These are phyloP conservation scores for Apocrypta bakeri DNA, from an alignment of 1,140 invertebrate genomes.

Conservation along the genomic window DNA sequence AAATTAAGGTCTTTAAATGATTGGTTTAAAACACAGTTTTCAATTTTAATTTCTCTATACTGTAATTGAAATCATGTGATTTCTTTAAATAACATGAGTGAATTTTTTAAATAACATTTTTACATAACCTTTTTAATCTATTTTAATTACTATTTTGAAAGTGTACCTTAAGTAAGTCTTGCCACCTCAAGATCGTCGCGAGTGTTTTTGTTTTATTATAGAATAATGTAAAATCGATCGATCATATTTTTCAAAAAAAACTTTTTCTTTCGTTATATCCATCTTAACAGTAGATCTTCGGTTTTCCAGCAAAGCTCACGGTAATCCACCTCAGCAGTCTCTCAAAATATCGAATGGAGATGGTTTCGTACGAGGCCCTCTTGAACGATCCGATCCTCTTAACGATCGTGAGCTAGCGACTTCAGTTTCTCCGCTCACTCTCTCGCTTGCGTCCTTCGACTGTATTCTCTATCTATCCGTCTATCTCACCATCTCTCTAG, in stretches of 20 bases:
- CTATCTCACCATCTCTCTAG: not conserved
- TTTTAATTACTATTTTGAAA: too few relatives aligned
- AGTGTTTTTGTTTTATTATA: not conserved
- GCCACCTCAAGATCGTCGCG: slow-evolving; percentile 1
- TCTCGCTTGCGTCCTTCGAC: slow-evolving; percentile 13
- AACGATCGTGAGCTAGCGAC: slow-evolving; percentile 27
- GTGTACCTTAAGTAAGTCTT: too few relatives aligned
- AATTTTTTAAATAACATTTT: too few relatives aligned
- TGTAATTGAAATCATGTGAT: too few relatives aligned
- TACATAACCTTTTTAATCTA: too few relatives aligned
- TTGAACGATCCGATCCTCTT: slow-evolving; percentile 50
- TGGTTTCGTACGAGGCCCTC: slow-evolving; percentile 46
- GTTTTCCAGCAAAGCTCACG: not conserved
- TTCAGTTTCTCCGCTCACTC: not conserved
- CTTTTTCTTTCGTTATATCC: not conserved
- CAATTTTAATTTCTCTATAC: too few relatives aligned
- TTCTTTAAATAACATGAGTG: too few relatives aligned
- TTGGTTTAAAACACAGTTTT: too few relatives aligned
- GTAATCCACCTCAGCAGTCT: slow-evolving; percentile 19
- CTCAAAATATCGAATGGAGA: slow-evolving; percentile 47
- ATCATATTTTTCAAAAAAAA: not conserved
- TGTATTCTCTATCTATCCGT: slow-evolving; percentile 15
- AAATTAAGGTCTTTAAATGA: too few relatives aligned
- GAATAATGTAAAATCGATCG: not conserved
- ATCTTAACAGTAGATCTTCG: not conserved